Evolutionary conservation across 2,113 vertebrate species (phyloP), one percentile per base, ranked within the genome.

Genomic region (Gallinago media): DNA sequence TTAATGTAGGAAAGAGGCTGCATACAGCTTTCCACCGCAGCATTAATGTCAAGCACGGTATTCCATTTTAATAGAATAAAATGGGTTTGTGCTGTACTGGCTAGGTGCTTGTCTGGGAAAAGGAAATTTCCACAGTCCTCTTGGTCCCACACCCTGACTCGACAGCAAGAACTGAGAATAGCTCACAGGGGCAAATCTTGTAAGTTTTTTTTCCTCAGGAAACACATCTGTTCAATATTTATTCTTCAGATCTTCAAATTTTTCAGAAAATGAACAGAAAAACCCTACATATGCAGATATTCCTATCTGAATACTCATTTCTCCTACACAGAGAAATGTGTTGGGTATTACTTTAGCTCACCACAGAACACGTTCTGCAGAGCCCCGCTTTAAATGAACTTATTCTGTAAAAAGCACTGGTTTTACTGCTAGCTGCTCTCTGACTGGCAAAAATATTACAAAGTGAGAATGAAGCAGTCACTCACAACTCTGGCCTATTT

Each of bases 111-210:
- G 3, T n/a, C 40, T 38, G 15, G 52, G 76, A 81, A 89, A 67
- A 93, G 92, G 85, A 95, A 96, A 96, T 96, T 96, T 96, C 86
- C 86, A 87, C 5, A 3, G 29, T 68, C 62, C 17, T 72, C 73
- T 34, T 68, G n/a, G 34, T 72, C 93, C 52, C 34, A 81, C 12
- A 59, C 58, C 38, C 65, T 36, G 40, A 81, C 21, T 56, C 44
- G 4, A 6, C 38, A 85, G 56, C 44, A 74, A 89, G 32, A 88
- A 81, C 12, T 36, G 29, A 74, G 34, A 91, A 63, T 0, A 84
- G 13, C 67, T 52, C 76, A 89, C 44, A 58, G 80, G 26, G 32
- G 21, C 6, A 56, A 74, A 67, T 46, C 14, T 75, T 74, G 34
- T 20, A 59, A 59, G 16, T 34, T 68, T 44, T 15, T 40, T 68